These are phyloP conservation scores for Plebejus argus DNA, from an alignment of 2,888 invertebrate species.

Conservation along the genomic window DNA sequence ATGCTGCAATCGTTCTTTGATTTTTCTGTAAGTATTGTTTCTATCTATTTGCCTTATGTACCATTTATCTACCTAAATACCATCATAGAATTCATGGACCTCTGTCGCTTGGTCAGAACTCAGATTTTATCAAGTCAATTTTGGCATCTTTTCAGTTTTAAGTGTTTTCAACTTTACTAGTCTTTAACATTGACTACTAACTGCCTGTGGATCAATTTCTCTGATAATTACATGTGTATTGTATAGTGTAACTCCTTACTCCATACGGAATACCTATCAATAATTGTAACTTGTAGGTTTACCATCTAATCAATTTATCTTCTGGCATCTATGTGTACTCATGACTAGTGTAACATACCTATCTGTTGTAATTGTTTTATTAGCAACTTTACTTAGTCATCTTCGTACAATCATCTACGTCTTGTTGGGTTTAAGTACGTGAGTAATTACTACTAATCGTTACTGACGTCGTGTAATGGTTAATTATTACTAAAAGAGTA, in stretches of 20 bases:
- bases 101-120: too few relatives aligned
- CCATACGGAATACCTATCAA: too few relatives aligned
- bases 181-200: too few relatives aligned
- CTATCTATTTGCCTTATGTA: too few relatives aligned
- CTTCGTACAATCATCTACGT: neutral
- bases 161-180: too few relatives aligned
- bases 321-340: neutral
- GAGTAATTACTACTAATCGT: slow-evolving; percentile 5
- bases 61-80: too few relatives aligned
- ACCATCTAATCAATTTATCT: neutral
- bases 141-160: too few relatives aligned
- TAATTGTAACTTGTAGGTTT: neutral
- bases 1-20: neutral
- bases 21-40: neutral
- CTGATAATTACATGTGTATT: too few relatives aligned
- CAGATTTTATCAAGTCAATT: too few relatives aligned
- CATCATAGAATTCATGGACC: too few relatives aligned
- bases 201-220: too few relatives aligned
- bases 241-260: too few relatives aligned
- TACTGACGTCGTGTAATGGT: neutral
- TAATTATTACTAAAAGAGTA: neutral
- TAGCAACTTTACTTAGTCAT: neutral
- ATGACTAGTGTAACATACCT: neutral
- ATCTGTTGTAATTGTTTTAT: neutral
- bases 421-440: neutral